phyloP scores from a whole-genome alignment of 2,113 vertebrate genomes.

The Prionailurus viverrinus region DNA sequence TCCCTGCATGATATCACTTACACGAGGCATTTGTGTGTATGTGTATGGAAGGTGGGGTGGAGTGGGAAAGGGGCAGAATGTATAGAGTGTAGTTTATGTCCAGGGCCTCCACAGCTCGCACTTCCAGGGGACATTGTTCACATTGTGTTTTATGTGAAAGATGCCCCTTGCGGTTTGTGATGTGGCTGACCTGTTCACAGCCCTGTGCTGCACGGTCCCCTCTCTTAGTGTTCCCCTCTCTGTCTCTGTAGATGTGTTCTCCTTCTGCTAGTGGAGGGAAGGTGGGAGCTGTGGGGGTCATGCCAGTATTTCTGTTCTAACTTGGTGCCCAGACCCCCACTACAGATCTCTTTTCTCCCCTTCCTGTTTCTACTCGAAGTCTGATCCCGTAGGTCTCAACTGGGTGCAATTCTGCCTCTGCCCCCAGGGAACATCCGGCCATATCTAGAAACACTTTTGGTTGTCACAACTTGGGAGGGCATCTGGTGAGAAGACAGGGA shows the following conservation, averaged over 20 bases:
- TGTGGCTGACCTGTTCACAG: not conserved
- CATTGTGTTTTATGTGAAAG: not conserved
- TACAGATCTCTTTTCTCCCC: not conserved
- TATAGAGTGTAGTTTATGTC: not conserved
- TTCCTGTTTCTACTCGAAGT: not conserved
- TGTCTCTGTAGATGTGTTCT: not conserved
- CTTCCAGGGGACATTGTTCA: not conserved
- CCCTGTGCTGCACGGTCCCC: not conserved
- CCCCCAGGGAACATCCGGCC: not conserved
- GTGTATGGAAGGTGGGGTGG: not conserved
- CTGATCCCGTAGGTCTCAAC: not conserved
- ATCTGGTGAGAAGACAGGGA: not conserved
- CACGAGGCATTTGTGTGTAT: not conserved
- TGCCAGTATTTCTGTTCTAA: constrained; percentile 5
- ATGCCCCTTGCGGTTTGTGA: not conserved
- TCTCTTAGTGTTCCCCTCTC: not conserved
- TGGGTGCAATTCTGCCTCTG: not conserved
- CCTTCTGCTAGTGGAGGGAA: not conserved
- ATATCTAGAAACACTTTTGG: not conserved
- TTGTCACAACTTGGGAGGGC: not conserved
- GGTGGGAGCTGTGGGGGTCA: not conserved
- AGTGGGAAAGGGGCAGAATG: constrained; percentile 10
- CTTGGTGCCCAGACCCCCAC: not conserved
- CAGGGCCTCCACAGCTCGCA: not conserved
- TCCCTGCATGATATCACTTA: not conserved